Conservation (phyloP, 2,113 vertebrate species). For the Pelecanoides urinatrix region DNA sequence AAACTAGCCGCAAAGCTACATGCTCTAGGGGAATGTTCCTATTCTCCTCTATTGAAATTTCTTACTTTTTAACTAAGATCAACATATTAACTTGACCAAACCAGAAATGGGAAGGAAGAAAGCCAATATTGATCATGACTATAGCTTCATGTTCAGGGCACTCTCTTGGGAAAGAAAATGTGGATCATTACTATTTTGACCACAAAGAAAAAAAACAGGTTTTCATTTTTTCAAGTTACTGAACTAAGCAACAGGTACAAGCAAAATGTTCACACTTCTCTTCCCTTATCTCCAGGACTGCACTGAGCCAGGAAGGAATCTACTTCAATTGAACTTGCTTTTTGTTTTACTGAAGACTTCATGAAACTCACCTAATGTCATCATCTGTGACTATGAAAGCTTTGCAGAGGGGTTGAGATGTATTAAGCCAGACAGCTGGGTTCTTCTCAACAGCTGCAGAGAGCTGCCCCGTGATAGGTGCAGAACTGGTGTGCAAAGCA, state of each 20-base stretch:
- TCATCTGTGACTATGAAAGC: constrained; percentile 91
- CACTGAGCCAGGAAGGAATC: not conserved
- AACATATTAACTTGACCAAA: not conserved
- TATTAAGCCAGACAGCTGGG: constrained; percentile 90
- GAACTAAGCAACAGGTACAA: not conserved
- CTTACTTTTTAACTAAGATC: not conserved
- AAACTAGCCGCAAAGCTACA: not conserved
- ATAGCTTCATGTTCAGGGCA: not conserved
- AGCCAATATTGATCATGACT: not conserved
- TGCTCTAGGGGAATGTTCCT: not conserved
- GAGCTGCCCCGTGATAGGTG: constrained; percentile 88
- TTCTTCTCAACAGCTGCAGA: constrained; percentile 90
- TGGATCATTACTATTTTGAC: not conserved
- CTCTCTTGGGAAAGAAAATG: not conserved
- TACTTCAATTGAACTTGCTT: not conserved
- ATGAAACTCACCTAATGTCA: constrained; percentile 81
- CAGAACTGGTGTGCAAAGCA: constrained; percentile 89
- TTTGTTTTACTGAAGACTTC: rapidly evolving
- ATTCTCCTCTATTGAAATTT: not conserved
- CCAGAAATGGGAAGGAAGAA: not conserved
- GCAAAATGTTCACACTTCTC: not conserved
- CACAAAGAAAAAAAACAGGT: not conserved
- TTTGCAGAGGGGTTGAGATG: constrained; percentile 88
- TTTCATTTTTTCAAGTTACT: not conserved
- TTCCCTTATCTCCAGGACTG: not conserved